Conservation (phyloP, 2,113 vertebrate species). For the Anseranas semipalmata region DNA sequence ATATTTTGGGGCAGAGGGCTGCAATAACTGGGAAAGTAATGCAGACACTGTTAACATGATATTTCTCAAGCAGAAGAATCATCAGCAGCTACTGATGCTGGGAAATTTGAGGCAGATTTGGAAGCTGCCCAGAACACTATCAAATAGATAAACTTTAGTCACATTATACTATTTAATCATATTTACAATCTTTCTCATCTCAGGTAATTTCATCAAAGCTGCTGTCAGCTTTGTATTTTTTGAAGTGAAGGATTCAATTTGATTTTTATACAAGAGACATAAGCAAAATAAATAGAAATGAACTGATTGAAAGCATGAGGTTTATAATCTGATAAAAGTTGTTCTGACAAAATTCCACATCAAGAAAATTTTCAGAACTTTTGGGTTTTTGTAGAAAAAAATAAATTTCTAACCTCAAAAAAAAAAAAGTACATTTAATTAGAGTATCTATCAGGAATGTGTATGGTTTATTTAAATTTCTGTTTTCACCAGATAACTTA, state of each 20-base stretch:
- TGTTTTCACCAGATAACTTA: not conserved
- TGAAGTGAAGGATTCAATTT: not conserved
- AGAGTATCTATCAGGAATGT: accelerated
- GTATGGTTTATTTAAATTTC: not conserved
- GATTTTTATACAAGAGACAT: not conserved
- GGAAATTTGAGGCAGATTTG: not conserved
- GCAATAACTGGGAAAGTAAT: not conserved
- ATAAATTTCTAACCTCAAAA: not conserved
- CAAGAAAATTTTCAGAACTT: not conserved
- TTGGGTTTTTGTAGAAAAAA: not conserved
- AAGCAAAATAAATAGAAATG: not conserved
- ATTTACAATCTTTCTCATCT: not conserved
- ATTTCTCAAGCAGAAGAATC: not conserved
- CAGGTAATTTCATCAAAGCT: not conserved
- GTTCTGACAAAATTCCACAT: not conserved
- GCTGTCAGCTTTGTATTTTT: not conserved
- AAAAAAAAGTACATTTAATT: not conserved
- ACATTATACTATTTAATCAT: not conserved
- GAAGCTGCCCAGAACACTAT: not conserved
- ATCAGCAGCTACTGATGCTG: not conserved
- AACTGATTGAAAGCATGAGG: not conserved
- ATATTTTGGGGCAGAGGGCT: not conserved
- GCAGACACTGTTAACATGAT: not conserved
- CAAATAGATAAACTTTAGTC: not conserved
- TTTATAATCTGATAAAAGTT: not conserved